Evolutionary conservation across 35 echinoderm and acorn worm species (phyloP), one percentile per base, ranked within the genome.

Genomic region (Patiria miniata): DNA sequence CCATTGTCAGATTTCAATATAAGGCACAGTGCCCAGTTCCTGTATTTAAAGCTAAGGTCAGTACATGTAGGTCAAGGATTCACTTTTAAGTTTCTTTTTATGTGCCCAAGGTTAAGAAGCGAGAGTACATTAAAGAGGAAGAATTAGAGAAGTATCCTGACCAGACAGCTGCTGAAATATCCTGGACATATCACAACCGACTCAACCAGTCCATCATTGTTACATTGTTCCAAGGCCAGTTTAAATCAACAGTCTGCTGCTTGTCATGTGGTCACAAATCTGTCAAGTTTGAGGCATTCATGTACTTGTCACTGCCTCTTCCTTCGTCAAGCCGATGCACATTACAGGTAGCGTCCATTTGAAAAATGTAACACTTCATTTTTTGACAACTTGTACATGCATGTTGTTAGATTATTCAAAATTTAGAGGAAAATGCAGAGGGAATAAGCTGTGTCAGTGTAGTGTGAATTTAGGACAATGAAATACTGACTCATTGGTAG

Each of bases 261-360:
- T 40, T 95, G 78, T 78, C 78, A 8, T 99, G 96, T 76, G 78
- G 79, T 30, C 90, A 99, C 54, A 83, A 81, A 39, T 95, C 93
- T 0, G 90, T 94, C 77, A 99, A 94, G 82, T 99, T 92, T 93
- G 96, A 99, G 44, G 86, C 89, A 7, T 99, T 94, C 65, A 99
- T 94, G 90, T 94, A 89, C 58, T 84, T 99, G 17, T 91, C 89
- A 56, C 68, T 99, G 51, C 96, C 96, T 8, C 87, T 99, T 54
- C 89, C 96, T 4, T 92, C 92, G 7, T 94, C 53, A 16, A 91
- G 86, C 32, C 87, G 79, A 18, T 91, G 89, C 55, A 82, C 89
- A 18, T 68, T 99, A 17, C 56, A 92, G 54, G 96, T 99, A 93
- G 78, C 83, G 18, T 34, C 16, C 53, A 37, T 83, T 32, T 83